Percentiles rank a stretch among this genome's conserved stretches.
These are phyloP conservation scores for Macrostomum cliftonense DNA, from an alignment of 2,888 invertebrate species.

Conservation along the genomic window DNA sequence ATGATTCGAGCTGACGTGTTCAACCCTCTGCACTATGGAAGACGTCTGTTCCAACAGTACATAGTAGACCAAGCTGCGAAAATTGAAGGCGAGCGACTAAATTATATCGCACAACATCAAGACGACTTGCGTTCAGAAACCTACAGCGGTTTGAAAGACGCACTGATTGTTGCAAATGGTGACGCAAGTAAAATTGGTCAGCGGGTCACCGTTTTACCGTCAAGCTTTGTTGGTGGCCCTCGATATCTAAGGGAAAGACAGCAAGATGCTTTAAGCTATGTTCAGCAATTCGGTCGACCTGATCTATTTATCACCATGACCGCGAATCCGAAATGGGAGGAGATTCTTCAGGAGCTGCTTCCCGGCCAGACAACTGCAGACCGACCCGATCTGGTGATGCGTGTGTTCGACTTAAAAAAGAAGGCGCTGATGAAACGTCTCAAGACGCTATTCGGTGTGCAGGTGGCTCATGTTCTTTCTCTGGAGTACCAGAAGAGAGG, in stretches of 20 bases:
- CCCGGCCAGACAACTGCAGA: conserved; percentile 5
- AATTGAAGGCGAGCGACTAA: too few relatives aligned
- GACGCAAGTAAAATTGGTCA: too few relatives aligned
- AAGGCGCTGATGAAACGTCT: conserved; percentile 3
- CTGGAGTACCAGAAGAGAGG: conserved; percentile 27
- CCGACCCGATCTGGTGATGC: conserved; percentile 7
- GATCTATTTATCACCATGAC: conserved; percentile 28
- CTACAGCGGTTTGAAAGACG: too few relatives aligned
- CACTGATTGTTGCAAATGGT: too few relatives aligned
- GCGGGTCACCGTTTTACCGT: too few relatives aligned
- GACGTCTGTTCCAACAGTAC: too few relatives aligned
- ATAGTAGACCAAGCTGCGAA: too few relatives aligned
- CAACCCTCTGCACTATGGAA: too few relatives aligned
- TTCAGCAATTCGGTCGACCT: conserved; percentile 34
- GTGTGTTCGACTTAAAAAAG: conserved; percentile 10
- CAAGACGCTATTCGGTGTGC: conserved; percentile 16
- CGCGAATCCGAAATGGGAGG: conserved; percentile 13
- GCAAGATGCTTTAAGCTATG: conserved; percentile 38
- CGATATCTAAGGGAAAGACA: conserved; percentile 30
- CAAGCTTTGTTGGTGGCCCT: conserved; percentile 23
- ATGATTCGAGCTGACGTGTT: too few relatives aligned
- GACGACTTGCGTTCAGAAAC: too few relatives aligned
- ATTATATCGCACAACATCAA: too few relatives aligned
- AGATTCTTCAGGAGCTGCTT: conserved; percentile 10
- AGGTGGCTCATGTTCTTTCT: conserved; percentile 15